These are phyloP conservation scores for Calonectris borealis DNA, from an alignment of 2,113 vertebrate species.

Conservation along the genomic window DNA sequence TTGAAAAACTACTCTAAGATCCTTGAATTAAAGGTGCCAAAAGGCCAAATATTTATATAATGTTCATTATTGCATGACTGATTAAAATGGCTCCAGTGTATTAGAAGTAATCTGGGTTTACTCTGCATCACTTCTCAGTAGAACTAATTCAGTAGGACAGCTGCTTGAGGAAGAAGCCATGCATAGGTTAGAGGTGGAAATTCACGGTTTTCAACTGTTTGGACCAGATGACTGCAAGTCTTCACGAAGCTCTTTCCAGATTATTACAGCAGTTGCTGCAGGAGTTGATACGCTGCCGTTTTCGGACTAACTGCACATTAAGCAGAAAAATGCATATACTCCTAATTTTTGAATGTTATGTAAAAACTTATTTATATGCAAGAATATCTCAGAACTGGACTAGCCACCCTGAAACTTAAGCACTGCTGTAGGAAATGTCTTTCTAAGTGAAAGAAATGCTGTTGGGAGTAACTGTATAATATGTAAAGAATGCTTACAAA, in stretches of 20 bases:
- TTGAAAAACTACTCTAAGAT: neutral
- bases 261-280: neutral
- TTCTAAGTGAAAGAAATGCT: neutral
- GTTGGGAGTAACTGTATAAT: neutral
- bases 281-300: neutral
- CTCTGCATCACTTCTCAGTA: neutral
- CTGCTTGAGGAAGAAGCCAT: neutral
- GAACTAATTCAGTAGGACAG: constrained; percentile 28
- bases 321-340: neutral
- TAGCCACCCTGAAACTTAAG: fast-evolving
- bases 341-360: neutral
- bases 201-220: neutral
- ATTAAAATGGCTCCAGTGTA: neutral
- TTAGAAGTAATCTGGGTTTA: constrained; percentile 7
- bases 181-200: neutral
- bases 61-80: neutral
- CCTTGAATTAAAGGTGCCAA: neutral
- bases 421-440: neutral
- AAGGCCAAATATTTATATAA: neutral
- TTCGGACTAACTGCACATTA: neutral
- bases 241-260: neutral
- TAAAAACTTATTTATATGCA: neutral
- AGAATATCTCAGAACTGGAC: neutral
- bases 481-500: neutral
- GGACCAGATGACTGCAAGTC: neutral